Conservation (phyloP, 2,888 invertebrate species). For the Pristionchus japonicus region DNA sequence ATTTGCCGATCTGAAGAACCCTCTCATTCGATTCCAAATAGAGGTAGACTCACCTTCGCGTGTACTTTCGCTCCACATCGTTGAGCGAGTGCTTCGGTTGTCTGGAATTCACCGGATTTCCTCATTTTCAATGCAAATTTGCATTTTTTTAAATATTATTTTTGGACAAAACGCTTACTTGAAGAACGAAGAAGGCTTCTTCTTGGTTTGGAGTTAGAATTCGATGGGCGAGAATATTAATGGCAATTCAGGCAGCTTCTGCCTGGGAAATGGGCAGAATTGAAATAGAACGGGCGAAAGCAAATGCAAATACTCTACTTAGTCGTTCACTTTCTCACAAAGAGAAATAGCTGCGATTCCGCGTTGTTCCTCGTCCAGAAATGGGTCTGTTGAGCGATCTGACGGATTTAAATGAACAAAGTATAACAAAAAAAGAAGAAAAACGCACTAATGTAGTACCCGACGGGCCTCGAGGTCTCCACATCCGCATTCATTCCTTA, state of each 20-base stretch:
- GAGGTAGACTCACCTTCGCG: slow-evolving; percentile 45
- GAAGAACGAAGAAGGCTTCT: slow-evolving; percentile 77
- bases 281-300: neutral
- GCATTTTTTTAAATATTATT: too few species aligned
- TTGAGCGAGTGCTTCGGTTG: slow-evolving; percentile 63
- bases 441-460: slow-evolving; percentile 62
- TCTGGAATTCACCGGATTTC: slow-evolving; percentile 53
- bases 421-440: too few species aligned
- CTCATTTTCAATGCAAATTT: neutral
- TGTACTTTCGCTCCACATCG: slow-evolving; percentile 66
- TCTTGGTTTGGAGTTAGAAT: slow-evolving; percentile 78
- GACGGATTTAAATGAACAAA: slow-evolving; percentile 44
- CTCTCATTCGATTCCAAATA: neutral
- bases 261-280: slow-evolving; percentile 60
- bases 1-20: slow-evolving; percentile 88
- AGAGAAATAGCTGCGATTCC: slow-evolving; percentile 43
- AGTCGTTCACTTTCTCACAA: slow-evolving; percentile 53
- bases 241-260: slow-evolving; percentile 77
- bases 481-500: neutral
- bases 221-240: slow-evolving; percentile 77
- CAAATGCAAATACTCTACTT: too few species aligned
- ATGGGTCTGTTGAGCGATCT: slow-evolving; percentile 65
- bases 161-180: slow-evolving; percentile 69
- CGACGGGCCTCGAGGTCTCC: slow-evolving; percentile 55
- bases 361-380: slow-evolving; percentile 50